A percentile compares a stretch with the other conserved stretches of the same genome.
phyloP scores from a whole-genome alignment of 1,140 invertebrate genomes.

The Eumeta japonica region DNA sequence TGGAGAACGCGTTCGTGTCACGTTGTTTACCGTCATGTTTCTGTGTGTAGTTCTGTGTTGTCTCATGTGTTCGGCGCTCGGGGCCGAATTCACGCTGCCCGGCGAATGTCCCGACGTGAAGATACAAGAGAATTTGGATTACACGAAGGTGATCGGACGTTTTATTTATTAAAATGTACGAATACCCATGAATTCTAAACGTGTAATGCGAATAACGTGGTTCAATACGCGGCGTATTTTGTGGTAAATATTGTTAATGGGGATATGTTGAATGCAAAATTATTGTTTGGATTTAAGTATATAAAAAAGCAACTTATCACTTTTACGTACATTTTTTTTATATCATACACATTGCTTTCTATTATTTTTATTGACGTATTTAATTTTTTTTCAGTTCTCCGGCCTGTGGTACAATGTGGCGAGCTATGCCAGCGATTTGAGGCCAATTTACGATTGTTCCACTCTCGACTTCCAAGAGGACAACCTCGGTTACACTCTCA shows the following conservation, averaged over 20 bases:
- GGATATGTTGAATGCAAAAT: no score
- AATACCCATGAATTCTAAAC: background rate
- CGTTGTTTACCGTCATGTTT: slow-evolving; percentile 21
- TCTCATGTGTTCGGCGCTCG: slow-evolving; percentile 9
- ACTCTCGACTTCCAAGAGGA: slow-evolving; percentile 43
- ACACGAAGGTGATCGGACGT: slow-evolving; percentile 15
- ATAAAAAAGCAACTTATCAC: no score
- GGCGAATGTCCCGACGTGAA: slow-evolving; percentile 23
- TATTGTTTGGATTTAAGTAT: no score
- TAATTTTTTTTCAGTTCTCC: slow-evolving; percentile 41
- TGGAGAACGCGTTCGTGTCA: no score
- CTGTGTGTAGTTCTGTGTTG: slow-evolving; percentile 16
- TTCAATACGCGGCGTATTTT: no score
- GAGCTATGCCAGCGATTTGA: slow-evolving; percentile 34
- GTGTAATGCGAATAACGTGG: background rate
- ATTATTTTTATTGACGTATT: no score
- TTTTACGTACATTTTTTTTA: no score
- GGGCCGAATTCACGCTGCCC: slow-evolving; percentile 31
- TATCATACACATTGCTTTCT: no score
- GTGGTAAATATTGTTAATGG: no score
- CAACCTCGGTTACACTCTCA: slow-evolving; percentile 40
- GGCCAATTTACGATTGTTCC: slow-evolving; percentile 24
- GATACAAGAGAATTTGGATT: slow-evolving; percentile 22
- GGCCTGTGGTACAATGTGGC: slow-evolving; percentile 42
- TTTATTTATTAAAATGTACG: background rate